These are phyloP conservation scores for Ctenomys sociabilis DNA, from an alignment of 2,113 vertebrate genomes.

Conservation along the genomic window DNA sequence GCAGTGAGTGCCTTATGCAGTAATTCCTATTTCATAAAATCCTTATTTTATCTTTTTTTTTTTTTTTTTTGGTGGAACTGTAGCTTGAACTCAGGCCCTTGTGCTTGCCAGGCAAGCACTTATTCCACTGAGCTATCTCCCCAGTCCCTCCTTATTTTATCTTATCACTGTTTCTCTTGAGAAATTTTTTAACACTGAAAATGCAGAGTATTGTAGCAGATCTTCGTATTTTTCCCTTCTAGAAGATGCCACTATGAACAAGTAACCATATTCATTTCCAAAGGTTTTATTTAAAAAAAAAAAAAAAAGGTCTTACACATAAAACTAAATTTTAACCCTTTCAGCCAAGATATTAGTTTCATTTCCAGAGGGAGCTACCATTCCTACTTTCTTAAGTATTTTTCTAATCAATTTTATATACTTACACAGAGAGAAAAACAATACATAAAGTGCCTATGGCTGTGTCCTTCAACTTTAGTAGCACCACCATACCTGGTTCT, in stretches of 20 bases:
- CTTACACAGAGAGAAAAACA: not conserved
- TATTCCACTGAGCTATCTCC: too few species aligned
- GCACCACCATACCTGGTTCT: not conserved
- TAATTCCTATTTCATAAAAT: constrained; percentile 51
- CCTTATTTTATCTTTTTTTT: constrained; percentile 20
- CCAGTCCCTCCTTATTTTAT: too few species aligned
- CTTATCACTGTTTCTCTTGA: not conserved
- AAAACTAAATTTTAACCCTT: not conserved
- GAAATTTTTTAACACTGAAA: not conserved
- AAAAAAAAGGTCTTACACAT: not conserved
- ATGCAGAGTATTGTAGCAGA: not conserved
- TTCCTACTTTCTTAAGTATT: not conserved
- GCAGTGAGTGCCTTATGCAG: not conserved
- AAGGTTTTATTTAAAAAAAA: not conserved
- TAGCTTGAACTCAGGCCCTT: too few species aligned
- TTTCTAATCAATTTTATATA: not conserved
- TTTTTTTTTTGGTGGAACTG: too few species aligned
- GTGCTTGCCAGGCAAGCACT: too few species aligned
- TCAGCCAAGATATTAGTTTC: not conserved
- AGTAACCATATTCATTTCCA: not conserved
- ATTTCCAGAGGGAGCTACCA: not conserved
- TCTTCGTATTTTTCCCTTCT: not conserved
- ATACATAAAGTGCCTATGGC: not conserved
- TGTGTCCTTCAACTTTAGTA: not conserved
- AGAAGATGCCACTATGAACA: not conserved